Base-by-base conservation (phyloP, 2,888 invertebrate genomes). In the Zygothrica quintamaculata region DNA sequence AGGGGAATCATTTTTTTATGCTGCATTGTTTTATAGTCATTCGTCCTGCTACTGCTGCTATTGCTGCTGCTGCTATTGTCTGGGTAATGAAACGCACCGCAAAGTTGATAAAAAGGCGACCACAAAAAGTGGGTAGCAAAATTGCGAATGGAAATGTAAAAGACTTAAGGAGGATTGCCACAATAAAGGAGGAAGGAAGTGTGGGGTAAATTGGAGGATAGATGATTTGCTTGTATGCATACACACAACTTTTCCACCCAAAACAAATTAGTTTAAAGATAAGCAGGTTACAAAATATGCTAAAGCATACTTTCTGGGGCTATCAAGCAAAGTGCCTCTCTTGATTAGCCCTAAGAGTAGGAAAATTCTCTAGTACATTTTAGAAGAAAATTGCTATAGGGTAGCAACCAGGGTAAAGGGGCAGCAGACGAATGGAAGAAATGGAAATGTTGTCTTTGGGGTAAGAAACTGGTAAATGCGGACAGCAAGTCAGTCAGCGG, bases 251-350 rank as follows among this genome's bases (percentile, higher is more conserved):
- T 31, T 9, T 31, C 31, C 44, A 44, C 43, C 18, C 48, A 46
- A 44, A 77, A 82, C 86, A 82, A 82, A 82, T 82, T 87, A 87
- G 87, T 82, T 82, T 82, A 82, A 79, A 87, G 82, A 82, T 87
- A 82, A 82, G 87, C 76, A 74, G 74, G 87, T 79, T 79, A 85
- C 87, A 82, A 74, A 87, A 80, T 85, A 85, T 79, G 65, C 80
- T 65, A 76, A 57, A 76, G 87, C 84, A 77, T 64, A 81, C 82
- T 74, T 81, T 69, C 52, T 60, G 68, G 59, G 71, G 65, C 75
- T 42, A 70, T 77, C 69, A 69, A 74, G 51, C 73, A 58, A 84
- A 80, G 86, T 77, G 77, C 61, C 71, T 60, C 74, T 68, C 80
- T 80, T 87, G 86, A 87, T 79, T 85, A 86, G 87, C 77, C 74